These are phyloP conservation scores for Sminthurides aquaticus DNA, from an alignment of 2,888 invertebrate species.

Conservation along the genomic window DNA sequence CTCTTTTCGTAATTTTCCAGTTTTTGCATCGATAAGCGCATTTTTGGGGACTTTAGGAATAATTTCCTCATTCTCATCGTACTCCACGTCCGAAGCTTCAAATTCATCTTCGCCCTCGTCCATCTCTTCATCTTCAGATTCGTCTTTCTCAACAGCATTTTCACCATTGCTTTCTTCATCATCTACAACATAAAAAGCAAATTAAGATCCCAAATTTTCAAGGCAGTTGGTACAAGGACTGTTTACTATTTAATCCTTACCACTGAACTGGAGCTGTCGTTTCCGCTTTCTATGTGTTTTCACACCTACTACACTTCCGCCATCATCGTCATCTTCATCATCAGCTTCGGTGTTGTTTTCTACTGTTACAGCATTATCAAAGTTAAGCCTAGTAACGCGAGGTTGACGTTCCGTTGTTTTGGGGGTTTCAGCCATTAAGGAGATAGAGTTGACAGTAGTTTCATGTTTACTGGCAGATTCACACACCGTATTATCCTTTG, in stretches of 20 bases:
- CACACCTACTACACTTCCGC: constrained; percentile 28
- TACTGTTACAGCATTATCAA: neutral
- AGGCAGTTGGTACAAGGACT: too few relatives aligned
- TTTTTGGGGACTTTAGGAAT: constrained; percentile 17
- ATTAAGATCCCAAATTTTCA: neutral
- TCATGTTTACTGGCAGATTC: neutral
- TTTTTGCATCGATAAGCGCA: constrained; percentile 32
- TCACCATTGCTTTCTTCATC: constrained; percentile 26
- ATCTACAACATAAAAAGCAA: constrained; percentile 9
- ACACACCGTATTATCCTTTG: neutral
- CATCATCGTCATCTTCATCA: constrained; percentile 45
- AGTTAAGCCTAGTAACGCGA: neutral
- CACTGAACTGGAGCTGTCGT: constrained; percentile 51
- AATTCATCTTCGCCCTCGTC: constrained; percentile 79
- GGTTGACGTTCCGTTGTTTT: neutral
- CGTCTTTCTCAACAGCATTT: constrained; percentile 43
- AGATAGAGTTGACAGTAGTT: neutral
- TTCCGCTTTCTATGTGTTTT: constrained; percentile 42
- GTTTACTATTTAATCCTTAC: constrained; percentile 44
- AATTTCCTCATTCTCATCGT: constrained; percentile 43
- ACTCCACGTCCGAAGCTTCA: constrained; percentile 45
- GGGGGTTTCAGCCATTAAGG: neutral
- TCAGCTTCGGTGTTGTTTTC: constrained; percentile 7
- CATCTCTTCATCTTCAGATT: constrained; percentile 50
- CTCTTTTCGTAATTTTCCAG: constrained; percentile 48